Base-by-base conservation (phyloP, 2,797 vertebrate genomes). In the Nyctalus aviator region DNA sequence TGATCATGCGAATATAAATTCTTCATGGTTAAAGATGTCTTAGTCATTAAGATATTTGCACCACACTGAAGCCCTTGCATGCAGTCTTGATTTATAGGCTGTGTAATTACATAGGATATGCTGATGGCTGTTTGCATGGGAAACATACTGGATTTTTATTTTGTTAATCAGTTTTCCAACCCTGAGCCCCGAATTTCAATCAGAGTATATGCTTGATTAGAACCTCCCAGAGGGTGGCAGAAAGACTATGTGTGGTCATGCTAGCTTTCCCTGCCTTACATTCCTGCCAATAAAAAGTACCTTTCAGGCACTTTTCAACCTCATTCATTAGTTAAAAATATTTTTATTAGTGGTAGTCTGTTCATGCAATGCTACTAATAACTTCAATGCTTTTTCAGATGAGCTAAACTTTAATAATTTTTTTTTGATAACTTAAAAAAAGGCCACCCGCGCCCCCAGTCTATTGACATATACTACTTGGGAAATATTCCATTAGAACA, bases 1-100 rank as follows among this genome's bases (percentile, higher is more conserved):
- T 96, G 97, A 98, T 97, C 97, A 95, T 92, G 96, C 71, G 97
- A 96, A 93, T 96, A 98, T 98, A 97, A 98, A 98, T 98, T 98
- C 98, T 98, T 98, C 97, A 98, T 97, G 93, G 91, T 82, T 97
- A 97, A 98, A 97, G 97, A 97, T 92, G 78, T 96, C 98, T 97
- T 96, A 97, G 97, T 98, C 97, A 98, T 98, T 98, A 98, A 98
- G 97, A 98, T 97, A 98, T 98, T 98, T 98, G 98, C 92, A 97
- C 97, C 87, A 37, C 68, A 96, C 97, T 95, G 97, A 97, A 98
- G 95, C 85, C 96, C 95, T 97, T 97, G 98, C 96, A 97, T 14
- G 75, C 90, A 78, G 93, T 66, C 94, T 87, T 98, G 98, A 98
- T 98, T 98, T 98, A 98, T 97, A 95, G 95, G 96, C 94, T 96